These are phyloP conservation scores for Leucoraja ocellata DNA, from an alignment of 2,797 vertebrate genomes.

Conservation along the genomic window DNA sequence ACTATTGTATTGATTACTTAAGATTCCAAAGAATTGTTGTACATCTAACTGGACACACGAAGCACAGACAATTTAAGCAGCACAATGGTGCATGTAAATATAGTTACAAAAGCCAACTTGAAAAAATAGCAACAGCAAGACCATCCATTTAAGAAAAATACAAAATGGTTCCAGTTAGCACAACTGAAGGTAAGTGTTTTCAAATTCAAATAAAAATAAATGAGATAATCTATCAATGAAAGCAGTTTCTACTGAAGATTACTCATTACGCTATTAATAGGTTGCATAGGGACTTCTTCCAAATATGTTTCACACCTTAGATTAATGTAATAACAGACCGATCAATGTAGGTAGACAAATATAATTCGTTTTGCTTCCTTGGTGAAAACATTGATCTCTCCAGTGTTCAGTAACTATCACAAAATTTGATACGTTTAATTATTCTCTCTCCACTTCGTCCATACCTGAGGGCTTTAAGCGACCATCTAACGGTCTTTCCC, in stretches of 20 bases:
- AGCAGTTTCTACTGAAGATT: conserved; percentile 31
- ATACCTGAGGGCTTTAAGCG: neutral
- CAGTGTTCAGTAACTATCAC: neutral
- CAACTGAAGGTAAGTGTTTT: neutral
- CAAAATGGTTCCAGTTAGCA: conserved; percentile 3
- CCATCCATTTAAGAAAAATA: neutral
- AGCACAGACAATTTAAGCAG: conserved; percentile 10
- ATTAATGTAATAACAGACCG: neutral
- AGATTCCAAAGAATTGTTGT: conserved; percentile 13
- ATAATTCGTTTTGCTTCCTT: neutral
- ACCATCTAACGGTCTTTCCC: neutral
- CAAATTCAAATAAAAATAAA: conserved; percentile 7
- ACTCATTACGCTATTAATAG: neutral
- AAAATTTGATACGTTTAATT: neutral
- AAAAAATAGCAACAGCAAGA: conserved; percentile 23
- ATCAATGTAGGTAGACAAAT: neutral
- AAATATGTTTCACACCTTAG: conserved; percentile 8
- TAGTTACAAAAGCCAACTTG: conserved; percentile 7
- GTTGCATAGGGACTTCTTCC: neutral
- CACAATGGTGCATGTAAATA: conserved; percentile 10
- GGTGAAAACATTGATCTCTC: neutral
- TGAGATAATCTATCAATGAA: neutral
- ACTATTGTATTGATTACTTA: conserved; percentile 16
- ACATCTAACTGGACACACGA: conserved; percentile 11
- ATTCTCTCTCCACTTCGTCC: neutral